phyloP scores from a whole-genome alignment of 1,140 invertebrate genomes.

The Grapholita molesta region DNA sequence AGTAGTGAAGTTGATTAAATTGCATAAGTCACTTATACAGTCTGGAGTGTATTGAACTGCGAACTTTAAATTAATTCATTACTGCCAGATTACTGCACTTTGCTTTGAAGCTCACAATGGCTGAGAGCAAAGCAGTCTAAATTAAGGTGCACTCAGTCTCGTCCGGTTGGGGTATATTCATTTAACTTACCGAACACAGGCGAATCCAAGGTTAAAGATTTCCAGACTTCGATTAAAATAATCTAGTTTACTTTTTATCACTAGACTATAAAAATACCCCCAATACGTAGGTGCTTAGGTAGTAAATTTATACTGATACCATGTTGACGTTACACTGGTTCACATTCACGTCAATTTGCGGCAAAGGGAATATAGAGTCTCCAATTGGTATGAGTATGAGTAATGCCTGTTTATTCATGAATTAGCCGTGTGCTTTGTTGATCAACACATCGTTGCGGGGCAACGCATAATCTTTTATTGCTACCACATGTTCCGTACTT shows the following conservation, averaged over 20 bases:
- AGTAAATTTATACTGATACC: too few species aligned
- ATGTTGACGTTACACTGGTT: not conserved
- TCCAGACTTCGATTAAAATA: too few species aligned
- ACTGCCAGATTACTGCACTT: slow-evolving; percentile 6
- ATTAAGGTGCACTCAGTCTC: slow-evolving; percentile 1
- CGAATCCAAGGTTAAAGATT: too few species aligned
- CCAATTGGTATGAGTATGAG: not conserved
- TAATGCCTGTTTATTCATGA: slow-evolving; percentile 10
- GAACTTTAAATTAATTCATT: not conserved
- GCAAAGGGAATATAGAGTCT: not conserved
- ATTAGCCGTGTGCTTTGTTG: not conserved
- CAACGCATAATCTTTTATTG: not conserved
- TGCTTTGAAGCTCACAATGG: slow-evolving; percentile 7
- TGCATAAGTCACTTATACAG: not conserved
- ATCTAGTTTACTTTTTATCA: too few species aligned
- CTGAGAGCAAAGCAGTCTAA: not conserved
- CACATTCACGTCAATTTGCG: not conserved
- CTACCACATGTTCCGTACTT: not conserved
- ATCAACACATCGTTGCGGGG: not conserved
- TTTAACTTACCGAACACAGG: not conserved
- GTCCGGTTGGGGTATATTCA: not conserved
- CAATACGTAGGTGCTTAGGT: too few species aligned
- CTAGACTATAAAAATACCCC: too few species aligned
- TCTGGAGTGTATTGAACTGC: not conserved
- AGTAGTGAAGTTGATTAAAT: not conserved